Evolutionary conservation across 2,888 invertebrate species (phyloP).

Genomic region (Thecocarcelia acutangulata): DNA sequence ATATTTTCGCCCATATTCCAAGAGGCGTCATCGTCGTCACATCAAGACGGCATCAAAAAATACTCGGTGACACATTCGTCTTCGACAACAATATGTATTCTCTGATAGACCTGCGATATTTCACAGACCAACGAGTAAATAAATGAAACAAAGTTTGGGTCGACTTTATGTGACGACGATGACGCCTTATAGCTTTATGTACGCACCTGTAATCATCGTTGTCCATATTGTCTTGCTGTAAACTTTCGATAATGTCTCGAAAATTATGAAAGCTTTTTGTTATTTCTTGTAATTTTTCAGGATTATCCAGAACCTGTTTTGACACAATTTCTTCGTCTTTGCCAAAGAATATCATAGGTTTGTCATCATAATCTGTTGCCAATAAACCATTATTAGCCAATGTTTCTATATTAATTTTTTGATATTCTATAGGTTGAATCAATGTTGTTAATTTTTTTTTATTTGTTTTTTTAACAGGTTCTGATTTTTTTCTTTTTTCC

Average conservation of each 20-base stretch:
- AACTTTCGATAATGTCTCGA: constrained; percentile 77
- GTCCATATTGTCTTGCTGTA: constrained; percentile 76
- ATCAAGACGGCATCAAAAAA: no score
- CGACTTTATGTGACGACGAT: no score
- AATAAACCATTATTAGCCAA: constrained; percentile 74
- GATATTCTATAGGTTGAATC: constrained; percentile 78
- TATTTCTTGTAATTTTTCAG: constrained; percentile 76
- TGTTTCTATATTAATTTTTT: constrained; percentile 78
- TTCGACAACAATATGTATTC: background rate
- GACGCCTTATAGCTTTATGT: no score
- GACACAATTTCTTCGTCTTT: constrained; percentile 73
- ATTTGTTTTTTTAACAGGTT: background rate
- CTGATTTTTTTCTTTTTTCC: constrained; percentile 48
- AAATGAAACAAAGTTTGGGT: no score
- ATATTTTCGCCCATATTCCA: no score
- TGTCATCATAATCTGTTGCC: constrained; percentile 78
- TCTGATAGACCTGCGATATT: no score
- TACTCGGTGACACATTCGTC: no score
- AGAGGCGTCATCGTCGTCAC: no score
- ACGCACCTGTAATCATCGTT: constrained; percentile 55
- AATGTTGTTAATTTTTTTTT: constrained; percentile 32
- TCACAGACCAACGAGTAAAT: no score
- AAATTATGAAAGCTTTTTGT: constrained; percentile 79
- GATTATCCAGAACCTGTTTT: constrained; percentile 72
- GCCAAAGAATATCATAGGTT: constrained; percentile 78